A percentile compares a stretch with the other conserved stretches of the same genome.
Evolutionary conservation across 2,797 vertebrate genomes (phyloP).

Genomic region (Hippoglossus hippoglossus): DNA sequence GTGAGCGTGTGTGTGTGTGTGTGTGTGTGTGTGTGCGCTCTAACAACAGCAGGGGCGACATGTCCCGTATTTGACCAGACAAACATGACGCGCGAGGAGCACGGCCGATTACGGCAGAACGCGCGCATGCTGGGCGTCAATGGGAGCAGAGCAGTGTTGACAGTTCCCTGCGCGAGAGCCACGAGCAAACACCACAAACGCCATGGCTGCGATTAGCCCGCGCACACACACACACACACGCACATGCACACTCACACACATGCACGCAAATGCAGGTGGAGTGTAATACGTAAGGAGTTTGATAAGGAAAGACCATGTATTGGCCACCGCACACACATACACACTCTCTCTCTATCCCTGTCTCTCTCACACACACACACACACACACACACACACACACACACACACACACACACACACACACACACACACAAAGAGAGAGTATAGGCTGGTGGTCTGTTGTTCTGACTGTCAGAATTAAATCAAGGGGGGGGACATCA

Average conservation of each 20-base stretch:
- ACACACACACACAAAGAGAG: conserved; percentile 4
- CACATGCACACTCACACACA: background rate
- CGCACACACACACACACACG: conserved; percentile 9
- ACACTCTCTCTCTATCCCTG: background rate
- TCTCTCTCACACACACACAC: background rate
- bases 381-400: conserved; percentile 15
- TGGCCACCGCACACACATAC: conserved; percentile 10
- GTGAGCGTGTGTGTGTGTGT: conserved; percentile 24
- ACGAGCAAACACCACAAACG: conserved; percentile 75
- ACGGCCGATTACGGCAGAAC: conserved; percentile 65
- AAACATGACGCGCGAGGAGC: conserved; percentile 73
- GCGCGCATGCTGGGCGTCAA: conserved; percentile 73
- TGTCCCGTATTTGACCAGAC: conserved; percentile 74
- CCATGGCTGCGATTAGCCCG: conserved; percentile 54
- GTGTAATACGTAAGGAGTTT: conserved; percentile 57
- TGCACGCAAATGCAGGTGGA: conserved; percentile 47
- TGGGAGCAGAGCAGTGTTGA: conserved; percentile 76
- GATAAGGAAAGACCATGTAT: conserved; percentile 50
- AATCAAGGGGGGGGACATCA: conserved; percentile 55
- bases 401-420: conserved; percentile 2
- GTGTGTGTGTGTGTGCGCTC: conserved; percentile 21
- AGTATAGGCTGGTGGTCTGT: conserved; percentile 38
- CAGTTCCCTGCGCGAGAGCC: conserved; percentile 76
- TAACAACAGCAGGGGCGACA: conserved; percentile 54
- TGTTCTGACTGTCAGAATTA: conserved; percentile 60